phyloP scores from a whole-genome alignment of 2,888 invertebrate species.

The Tanytarsus gracilentus region DNA sequence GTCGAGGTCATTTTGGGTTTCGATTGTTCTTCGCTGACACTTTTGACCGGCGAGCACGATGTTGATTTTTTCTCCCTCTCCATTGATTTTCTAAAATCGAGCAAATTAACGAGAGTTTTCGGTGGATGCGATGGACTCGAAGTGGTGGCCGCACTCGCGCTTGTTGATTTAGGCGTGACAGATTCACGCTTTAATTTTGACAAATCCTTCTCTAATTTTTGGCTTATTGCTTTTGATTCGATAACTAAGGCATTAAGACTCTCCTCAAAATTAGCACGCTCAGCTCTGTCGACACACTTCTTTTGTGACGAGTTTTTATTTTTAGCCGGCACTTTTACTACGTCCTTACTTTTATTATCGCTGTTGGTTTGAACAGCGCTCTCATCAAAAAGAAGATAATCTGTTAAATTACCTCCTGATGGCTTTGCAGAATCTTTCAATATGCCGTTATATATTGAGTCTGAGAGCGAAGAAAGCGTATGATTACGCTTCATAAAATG shows the following conservation, averaged over 20 bases:
- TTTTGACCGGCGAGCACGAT: slow-evolving; percentile 10
- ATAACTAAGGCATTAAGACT: slow-evolving; percentile 22
- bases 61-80: slow-evolving; percentile 12
- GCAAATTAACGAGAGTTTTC: slow-evolving; percentile 19
- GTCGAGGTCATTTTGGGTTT: slow-evolving; percentile 21
- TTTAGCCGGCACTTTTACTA: too few relatives aligned
- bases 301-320: slow-evolving; percentile 2
- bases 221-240: slow-evolving; percentile 28
- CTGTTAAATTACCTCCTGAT: slow-evolving; percentile 46
- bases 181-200: slow-evolving; percentile 27
- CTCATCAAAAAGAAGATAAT: slow-evolving; percentile 48
- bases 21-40: background rate
- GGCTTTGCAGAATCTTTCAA: slow-evolving; percentile 50
- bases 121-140: background rate
- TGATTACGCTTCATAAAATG: slow-evolving; percentile 58
- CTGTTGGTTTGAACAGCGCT: background rate
- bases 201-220: slow-evolving; percentile 28
- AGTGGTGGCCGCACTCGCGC: background rate
- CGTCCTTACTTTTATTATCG: background rate
- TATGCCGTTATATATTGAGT: slow-evolving; percentile 71
- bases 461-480: slow-evolving; percentile 72
- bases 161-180: slow-evolving; percentile 12
- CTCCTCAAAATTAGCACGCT: slow-evolving; percentile 12
- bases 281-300: background rate
- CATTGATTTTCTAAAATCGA: slow-evolving; percentile 20